phyloP scores from a whole-genome alignment of 2,113 vertebrate species.

The Labrus mixtus region DNA sequence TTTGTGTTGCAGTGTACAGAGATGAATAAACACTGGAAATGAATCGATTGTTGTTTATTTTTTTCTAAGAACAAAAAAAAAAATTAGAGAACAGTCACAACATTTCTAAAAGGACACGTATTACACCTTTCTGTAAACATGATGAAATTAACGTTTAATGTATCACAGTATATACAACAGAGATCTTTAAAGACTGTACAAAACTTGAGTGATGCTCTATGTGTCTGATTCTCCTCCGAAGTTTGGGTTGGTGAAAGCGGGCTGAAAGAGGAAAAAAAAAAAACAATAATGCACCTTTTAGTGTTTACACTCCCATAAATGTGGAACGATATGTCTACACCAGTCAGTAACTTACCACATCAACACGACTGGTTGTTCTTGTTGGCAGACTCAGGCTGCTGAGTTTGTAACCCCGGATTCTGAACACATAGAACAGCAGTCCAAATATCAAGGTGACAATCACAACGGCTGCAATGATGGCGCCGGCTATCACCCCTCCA shows the following conservation, averaged over 20 bases:
- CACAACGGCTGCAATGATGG: slow-evolving; percentile 62
- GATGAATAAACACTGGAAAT: slow-evolving; percentile 83
- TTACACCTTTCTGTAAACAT: background rate
- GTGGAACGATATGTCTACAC: background rate
- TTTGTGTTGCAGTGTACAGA: slow-evolving; percentile 83
- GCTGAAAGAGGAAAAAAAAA: slow-evolving; percentile 72
- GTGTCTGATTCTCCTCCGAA: slow-evolving; percentile 74
- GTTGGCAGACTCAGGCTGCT: slow-evolving; percentile 61
- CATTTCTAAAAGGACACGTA: background rate
- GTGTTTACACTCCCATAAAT: background rate
- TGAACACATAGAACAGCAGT: slow-evolving; percentile 72
- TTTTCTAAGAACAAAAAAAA: slow-evolving; percentile 26
- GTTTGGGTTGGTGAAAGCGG: slow-evolving; percentile 82
- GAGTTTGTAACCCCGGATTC: slow-evolving; percentile 68
- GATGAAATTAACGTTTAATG: background rate
- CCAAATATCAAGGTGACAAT: slow-evolving; percentile 54
- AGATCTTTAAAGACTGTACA: slow-evolving; percentile 41
- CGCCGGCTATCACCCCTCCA: slow-evolving; percentile 58
- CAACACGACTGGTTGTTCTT: slow-evolving; percentile 11
- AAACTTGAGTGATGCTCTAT: slow-evolving; percentile 37
- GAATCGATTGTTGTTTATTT: slow-evolving; percentile 42
- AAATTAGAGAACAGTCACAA: background rate
- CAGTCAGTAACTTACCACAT: slow-evolving; percentile 72
- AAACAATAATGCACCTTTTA: slow-evolving; percentile 25
- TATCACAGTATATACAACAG: slow-evolving; percentile 53